phyloP scores from a whole-genome alignment of 2,888 invertebrate genomes.

The Listrodromus nycthemerus region DNA sequence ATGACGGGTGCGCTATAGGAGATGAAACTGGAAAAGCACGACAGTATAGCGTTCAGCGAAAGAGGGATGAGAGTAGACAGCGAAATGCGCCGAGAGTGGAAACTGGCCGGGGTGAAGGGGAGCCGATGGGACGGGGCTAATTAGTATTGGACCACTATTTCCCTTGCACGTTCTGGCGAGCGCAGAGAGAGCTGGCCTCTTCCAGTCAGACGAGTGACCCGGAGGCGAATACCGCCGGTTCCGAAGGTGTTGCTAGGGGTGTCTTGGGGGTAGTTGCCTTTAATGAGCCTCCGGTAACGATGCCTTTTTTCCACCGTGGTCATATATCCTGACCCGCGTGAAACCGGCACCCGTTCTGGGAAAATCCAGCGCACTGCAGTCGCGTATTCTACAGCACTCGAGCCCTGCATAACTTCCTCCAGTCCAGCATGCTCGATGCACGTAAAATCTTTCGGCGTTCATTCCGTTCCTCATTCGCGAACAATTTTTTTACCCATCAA shows the following conservation, averaged over 20 bases:
- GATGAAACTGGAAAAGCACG: slow-evolving; percentile 29
- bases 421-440: slow-evolving; percentile 14
- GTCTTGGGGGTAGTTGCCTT: slow-evolving; percentile 80
- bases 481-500: not conserved
- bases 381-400: slow-evolving; percentile 15
- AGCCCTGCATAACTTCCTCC: not conserved
- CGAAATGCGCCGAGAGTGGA: slow-evolving; percentile 50
- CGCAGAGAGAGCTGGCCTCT: slow-evolving; percentile 37
- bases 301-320: slow-evolving; percentile 76
- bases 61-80: slow-evolving; percentile 43
- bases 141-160: slow-evolving; percentile 76
- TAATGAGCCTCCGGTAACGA: slow-evolving; percentile 82
- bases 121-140: slow-evolving; percentile 74
- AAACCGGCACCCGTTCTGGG: slow-evolving; percentile 22
- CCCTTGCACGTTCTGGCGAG: slow-evolving; percentile 59
- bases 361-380: slow-evolving; percentile 19
- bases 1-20: slow-evolving; percentile 2
- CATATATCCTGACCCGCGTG: slow-evolving; percentile 72
- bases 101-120: slow-evolving; percentile 50
- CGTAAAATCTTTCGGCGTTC: not conserved
- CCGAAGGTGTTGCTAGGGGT: slow-evolving; percentile 77
- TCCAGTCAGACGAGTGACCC: slow-evolving; percentile 42
- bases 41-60: slow-evolving; percentile 42
- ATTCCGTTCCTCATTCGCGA: not conserved
- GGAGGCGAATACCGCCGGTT: slow-evolving; percentile 57